phyloP scores from a whole-genome alignment of 1,140 invertebrate genomes.

The Bombus sylvicola region DNA sequence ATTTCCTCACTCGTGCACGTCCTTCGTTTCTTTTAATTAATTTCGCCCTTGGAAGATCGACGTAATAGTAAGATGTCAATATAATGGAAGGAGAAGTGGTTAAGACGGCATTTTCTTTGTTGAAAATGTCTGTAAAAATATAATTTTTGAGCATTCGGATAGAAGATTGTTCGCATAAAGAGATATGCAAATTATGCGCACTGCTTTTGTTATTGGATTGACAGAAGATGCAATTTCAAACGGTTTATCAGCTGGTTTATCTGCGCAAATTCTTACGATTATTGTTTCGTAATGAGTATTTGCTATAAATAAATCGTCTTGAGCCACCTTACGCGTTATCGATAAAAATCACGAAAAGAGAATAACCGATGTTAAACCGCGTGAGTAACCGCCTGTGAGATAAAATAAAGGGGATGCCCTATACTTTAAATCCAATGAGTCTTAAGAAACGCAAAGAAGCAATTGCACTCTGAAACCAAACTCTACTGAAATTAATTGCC shows the following conservation, averaged over 20 bases:
- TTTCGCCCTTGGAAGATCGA: no score
- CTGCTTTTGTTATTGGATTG: neutral
- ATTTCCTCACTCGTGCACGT: neutral
- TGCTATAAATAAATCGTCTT: neutral
- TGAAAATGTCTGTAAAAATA: no score
- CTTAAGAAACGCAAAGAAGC: no score
- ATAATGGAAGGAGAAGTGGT: neutral
- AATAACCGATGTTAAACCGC: no score
- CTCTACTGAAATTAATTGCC: no score
- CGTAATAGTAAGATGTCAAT: neutral
- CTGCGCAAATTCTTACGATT: neutral
- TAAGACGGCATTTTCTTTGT: neutral
- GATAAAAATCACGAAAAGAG: neutral
- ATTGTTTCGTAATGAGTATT: neutral
- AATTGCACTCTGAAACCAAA: no score
- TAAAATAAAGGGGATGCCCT: neutral
- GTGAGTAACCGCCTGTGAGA: neutral
- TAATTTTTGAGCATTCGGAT: neutral
- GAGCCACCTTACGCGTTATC: neutral
- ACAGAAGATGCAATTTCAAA: no score
- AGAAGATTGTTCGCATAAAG: neutral
- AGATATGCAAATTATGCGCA: neutral
- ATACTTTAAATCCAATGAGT: no score
- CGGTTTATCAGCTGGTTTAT: no score
- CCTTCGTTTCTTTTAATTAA: neutral